Conservation (phyloP, 2,113 vertebrate species). For the Hippocampus mohnikei region DNA sequence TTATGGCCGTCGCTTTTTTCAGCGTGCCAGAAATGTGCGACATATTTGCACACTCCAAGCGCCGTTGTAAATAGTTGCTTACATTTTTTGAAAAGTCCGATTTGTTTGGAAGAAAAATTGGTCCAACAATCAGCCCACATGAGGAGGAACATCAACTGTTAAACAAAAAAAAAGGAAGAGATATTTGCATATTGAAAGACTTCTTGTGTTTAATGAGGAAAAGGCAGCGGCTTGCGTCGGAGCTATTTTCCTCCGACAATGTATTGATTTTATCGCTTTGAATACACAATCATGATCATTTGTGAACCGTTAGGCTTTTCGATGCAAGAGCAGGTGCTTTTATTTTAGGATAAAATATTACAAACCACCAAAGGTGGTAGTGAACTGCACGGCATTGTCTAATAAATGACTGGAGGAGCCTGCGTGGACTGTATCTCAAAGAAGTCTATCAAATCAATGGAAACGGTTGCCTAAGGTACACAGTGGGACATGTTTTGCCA, state of each 20-base stretch:
- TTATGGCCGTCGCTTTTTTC: neutral
- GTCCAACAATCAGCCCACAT: slow-evolving; percentile 1
- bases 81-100: neutral
- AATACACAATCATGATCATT: no score
- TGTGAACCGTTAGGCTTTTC: no score
- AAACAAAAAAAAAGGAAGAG: neutral
- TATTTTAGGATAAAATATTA: no score
- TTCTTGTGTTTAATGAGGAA: neutral
- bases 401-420: no score
- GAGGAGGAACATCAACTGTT: neutral
- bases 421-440: no score
- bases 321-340: no score
- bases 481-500: no score
- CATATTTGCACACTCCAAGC: neutral
- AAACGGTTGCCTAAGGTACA: no score
- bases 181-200: neutral
- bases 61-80: neutral
- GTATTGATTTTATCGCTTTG: neutral
- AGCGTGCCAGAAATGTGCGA: neutral
- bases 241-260: neutral
- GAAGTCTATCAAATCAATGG: no score
- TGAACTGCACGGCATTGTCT: no score
- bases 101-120: slow-evolving; percentile 3
- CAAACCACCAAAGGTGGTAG: no score
- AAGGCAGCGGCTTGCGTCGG: neutral